phyloP scores from a whole-genome alignment of 2,888 invertebrate genomes.

The Chrysomela aeneicollis region DNA sequence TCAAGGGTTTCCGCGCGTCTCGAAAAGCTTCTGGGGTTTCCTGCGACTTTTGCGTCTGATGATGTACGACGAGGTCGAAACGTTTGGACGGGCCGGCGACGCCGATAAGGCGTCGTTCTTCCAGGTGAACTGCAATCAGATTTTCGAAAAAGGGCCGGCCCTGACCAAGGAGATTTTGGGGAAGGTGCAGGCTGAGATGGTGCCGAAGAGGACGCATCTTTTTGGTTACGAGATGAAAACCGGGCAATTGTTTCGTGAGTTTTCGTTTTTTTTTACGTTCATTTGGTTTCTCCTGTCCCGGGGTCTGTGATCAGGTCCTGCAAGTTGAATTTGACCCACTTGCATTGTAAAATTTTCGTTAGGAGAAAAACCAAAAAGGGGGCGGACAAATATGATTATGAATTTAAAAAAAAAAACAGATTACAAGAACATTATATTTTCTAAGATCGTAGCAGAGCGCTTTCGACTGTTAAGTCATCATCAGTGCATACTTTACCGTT shows the following conservation, averaged over 20 bases:
- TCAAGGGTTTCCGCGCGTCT: too few species aligned
- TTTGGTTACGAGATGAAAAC: slow-evolving; percentile 55
- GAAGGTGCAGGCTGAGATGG: slow-evolving; percentile 54
- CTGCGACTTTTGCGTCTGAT: slow-evolving; percentile 14
- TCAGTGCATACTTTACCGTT: too few species aligned
- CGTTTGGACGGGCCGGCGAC: slow-evolving; percentile 19
- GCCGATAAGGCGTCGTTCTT: slow-evolving; percentile 35
- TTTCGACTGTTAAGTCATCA: too few species aligned
- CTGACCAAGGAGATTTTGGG: slow-evolving; percentile 56
- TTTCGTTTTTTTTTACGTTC: not conserved
- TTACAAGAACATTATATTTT: too few species aligned
- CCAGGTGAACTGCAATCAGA: slow-evolving; percentile 54
- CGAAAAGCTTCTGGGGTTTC: too few species aligned
- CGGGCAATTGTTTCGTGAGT: slow-evolving; percentile 56
- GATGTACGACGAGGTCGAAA: slow-evolving; percentile 33
- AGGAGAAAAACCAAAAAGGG: too few species aligned
- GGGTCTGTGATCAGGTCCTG: too few species aligned
- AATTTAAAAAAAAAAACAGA: too few species aligned
- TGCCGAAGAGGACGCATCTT: slow-evolving; percentile 50
- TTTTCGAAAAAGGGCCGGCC: slow-evolving; percentile 54
- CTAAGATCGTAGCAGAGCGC: too few species aligned
- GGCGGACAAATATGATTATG: too few species aligned
- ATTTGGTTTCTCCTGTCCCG: not conserved
- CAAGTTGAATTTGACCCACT: too few species aligned
- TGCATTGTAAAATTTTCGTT: too few species aligned